Conservation (phyloP, 2,113 vertebrate genomes). For the Cinclus cinclus region DNA sequence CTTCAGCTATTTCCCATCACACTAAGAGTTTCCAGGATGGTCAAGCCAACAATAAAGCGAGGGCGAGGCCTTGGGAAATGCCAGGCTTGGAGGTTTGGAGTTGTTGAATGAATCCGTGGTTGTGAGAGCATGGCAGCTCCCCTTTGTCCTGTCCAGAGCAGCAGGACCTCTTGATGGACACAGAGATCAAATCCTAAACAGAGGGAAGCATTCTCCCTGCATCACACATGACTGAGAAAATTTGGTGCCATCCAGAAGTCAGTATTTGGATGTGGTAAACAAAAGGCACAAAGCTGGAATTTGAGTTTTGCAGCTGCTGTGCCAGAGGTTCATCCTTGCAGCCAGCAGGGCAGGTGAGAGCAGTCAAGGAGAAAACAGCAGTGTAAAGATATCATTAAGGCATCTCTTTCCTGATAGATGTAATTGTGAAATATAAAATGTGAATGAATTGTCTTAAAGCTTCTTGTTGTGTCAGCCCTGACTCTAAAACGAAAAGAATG, state of each 20-base stretch:
- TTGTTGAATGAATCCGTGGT: background rate
- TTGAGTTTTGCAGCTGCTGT: background rate
- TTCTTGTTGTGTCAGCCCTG: background rate
- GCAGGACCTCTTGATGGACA: background rate
- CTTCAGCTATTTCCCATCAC: constrained; percentile 45
- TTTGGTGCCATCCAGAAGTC: background rate
- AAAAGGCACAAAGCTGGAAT: background rate
- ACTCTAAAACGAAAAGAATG: background rate
- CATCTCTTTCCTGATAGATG: background rate
- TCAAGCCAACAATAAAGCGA: constrained; percentile 21
- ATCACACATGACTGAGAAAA: background rate
- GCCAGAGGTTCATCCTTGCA: background rate
- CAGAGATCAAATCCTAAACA: background rate
- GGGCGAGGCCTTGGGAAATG: constrained; percentile 45
- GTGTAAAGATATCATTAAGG: background rate
- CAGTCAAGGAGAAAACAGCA: background rate
- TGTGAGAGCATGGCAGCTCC: background rate
- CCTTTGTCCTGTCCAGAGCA: background rate
- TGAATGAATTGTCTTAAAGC: background rate
- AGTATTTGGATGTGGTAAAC: background rate
- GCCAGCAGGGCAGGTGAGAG: background rate
- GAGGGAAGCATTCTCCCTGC: background rate
- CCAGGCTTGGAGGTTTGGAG: background rate
- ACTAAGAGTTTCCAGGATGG: constrained; percentile 55
- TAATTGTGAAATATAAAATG: background rate